phyloP scores from a whole-genome alignment of 2,797 vertebrate species.

The Brachyalestes nurse region DNA sequence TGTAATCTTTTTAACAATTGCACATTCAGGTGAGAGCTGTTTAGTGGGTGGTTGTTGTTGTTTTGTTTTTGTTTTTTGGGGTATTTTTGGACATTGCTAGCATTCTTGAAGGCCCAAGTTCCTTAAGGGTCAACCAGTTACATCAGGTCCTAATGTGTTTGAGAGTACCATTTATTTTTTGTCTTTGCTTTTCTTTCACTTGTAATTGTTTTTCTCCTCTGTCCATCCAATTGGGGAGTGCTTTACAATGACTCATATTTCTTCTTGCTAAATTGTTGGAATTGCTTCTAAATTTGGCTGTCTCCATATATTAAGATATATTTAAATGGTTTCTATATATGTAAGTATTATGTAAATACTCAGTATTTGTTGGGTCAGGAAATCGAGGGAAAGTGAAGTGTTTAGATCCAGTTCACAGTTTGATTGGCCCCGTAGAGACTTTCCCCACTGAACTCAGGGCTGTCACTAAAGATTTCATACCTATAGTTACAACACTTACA shows the following conservation, averaged over 20 bases:
- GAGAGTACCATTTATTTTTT: conserved; percentile 10
- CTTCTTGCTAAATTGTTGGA: conserved; percentile 64
- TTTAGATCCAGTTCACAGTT: conserved; percentile 1
- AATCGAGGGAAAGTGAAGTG: conserved; percentile 2
- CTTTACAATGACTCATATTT: conserved; percentile 20
- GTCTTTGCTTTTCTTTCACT: not conserved
- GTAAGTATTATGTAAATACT: conserved; percentile 84
- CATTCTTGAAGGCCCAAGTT: conserved; percentile 46
- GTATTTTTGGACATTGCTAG: not conserved
- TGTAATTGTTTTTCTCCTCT: conserved; percentile 4
- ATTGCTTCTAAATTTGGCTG: conserved; percentile 61
- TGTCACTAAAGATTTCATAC: not conserved
- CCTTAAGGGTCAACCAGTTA: conserved; percentile 52
- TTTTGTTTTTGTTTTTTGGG: conserved; percentile 21
- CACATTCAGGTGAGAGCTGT: conserved; percentile 35
- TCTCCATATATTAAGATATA: conserved; percentile 61
- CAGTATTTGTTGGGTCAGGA: conserved; percentile 78
- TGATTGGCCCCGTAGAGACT: not conserved
- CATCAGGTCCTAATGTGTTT: conserved; percentile 31
- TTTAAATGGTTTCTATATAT: conserved; percentile 78
- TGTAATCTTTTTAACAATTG: conserved; percentile 42
- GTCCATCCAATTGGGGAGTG: conserved; percentile 23
- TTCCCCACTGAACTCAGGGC: not conserved
- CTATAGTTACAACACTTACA: not conserved
- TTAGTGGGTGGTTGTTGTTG: too few relatives aligned